Percentiles rank a stretch among this genome's conserved stretches.
Conservation (phyloP, 1,140 invertebrate species). For the Diploscapter pachys region DNA sequence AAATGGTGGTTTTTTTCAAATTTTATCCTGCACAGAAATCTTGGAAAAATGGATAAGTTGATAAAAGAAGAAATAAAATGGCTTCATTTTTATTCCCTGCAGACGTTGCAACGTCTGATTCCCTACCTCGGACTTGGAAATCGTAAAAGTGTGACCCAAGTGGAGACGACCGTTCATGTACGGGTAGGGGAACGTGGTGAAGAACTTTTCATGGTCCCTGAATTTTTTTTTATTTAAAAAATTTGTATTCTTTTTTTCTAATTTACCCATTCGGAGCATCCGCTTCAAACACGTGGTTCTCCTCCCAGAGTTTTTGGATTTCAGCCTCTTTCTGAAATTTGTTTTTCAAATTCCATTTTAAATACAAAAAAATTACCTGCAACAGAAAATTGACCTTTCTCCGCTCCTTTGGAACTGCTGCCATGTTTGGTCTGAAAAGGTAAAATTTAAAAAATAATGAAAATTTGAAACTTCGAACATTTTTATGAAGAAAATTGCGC, state of each 20-base stretch:
- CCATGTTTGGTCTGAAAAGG: conserved; percentile 1
- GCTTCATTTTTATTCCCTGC: no score
- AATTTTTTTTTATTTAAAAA: conserved; percentile 15
- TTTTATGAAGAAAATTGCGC: not conserved
- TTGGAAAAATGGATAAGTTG: not conserved
- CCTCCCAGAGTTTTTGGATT: conserved; percentile 53
- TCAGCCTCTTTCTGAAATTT: conserved; percentile 38
- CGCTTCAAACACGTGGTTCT: conserved; percentile 48
- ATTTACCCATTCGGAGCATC: conserved; percentile 43
- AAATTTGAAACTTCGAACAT: no score
- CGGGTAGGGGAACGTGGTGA: conserved; percentile 93
- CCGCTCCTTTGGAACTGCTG: conserved; percentile 41
- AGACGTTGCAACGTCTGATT: not conserved
- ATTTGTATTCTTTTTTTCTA: conserved; percentile 14
- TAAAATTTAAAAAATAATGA: not conserved
- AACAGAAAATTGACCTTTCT: conserved; percentile 53
- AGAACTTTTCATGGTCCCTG: conserved; percentile 69
- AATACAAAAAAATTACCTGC: not conserved
- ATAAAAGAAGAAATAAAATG: conserved; percentile 8
- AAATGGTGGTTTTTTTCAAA: conserved; percentile 34
- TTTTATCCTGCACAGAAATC: conserved; percentile 6
- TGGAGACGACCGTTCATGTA: conserved; percentile 99
- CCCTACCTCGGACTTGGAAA: conserved; percentile 85
- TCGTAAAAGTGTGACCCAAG: conserved; percentile 92
- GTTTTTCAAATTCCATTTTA: no score